A percentile compares a stretch with the other conserved stretches of the same genome.
Conservation (phyloP, 2,888 invertebrate genomes). For the Drosophila mimetica region DNA sequence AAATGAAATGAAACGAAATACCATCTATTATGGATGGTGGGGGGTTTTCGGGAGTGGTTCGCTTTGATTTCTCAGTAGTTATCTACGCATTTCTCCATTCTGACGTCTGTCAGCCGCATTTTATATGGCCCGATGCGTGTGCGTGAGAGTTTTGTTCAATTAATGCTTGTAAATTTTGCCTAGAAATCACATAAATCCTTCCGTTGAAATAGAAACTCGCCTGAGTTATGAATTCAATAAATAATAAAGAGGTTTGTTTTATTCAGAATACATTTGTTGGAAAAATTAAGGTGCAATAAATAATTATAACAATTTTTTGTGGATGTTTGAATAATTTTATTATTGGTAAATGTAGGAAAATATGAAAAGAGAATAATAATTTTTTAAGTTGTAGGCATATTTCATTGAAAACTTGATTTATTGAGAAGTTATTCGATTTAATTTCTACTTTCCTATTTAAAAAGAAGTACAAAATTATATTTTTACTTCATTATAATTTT, state of each 20-base stretch:
- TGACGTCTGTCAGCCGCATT: constrained; percentile 75
- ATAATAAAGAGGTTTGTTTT: constrained; percentile 17
- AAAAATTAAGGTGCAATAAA: constrained; percentile 25
- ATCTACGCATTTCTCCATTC: constrained; percentile 71
- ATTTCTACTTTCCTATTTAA: not conserved
- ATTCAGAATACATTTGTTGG: constrained; percentile 14
- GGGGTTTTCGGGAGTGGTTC: constrained; percentile 18
- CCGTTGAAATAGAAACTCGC: constrained; percentile 29
- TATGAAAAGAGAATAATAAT: constrained; percentile 15
- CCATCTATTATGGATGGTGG: not conserved
- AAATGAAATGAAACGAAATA: constrained; percentile 49
- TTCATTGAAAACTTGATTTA: not conserved
- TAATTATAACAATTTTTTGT: constrained; percentile 21
- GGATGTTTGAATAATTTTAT: constrained; percentile 15
- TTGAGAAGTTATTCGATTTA: not conserved
- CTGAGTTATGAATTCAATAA: constrained; percentile 57
- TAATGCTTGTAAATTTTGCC: constrained; percentile 64
- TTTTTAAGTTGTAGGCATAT: not conserved
- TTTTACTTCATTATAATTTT: too few species aligned
- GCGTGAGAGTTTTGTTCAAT: constrained; percentile 63
- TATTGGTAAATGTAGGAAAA: not conserved
- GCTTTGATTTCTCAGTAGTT: constrained; percentile 64
- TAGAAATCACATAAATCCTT: constrained; percentile 68
- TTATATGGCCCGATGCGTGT: constrained; percentile 44
- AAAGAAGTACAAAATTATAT: not conserved